These are phyloP conservation scores for Pseudoips prasinana DNA, from an alignment of 2,888 invertebrate species.

Conservation along the genomic window DNA sequence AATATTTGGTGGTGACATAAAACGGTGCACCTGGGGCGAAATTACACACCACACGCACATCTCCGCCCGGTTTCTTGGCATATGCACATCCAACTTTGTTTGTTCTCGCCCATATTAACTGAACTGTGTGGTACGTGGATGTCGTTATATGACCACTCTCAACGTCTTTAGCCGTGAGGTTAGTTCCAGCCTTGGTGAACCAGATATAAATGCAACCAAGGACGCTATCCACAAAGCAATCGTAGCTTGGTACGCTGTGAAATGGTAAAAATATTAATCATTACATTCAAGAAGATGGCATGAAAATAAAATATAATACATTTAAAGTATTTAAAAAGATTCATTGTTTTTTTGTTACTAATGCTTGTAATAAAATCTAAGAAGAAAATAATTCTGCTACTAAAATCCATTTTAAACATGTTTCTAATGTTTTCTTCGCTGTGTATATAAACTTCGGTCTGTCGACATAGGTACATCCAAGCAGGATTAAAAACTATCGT, in stretches of 20 bases:
- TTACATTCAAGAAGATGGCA: neutral
- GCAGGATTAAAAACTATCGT: no score
- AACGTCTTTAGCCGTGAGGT: constrained; percentile 50
- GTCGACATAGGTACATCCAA: no score
- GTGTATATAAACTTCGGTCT: no score
- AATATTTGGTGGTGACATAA: constrained; percentile 48
- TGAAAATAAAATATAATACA: no score
- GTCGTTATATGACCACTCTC: constrained; percentile 57
- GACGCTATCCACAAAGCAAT: constrained; percentile 60
- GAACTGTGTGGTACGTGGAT: constrained; percentile 55
- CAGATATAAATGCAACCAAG: constrained; percentile 67
- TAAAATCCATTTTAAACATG: no score
- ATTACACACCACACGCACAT: constrained; percentile 64
- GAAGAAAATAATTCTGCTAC: no score
- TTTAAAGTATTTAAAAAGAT: no score
- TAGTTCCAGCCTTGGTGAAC: constrained; percentile 56
- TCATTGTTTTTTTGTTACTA: no score
- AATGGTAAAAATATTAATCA: constrained; percentile 1
- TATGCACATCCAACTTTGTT: constrained; percentile 69
- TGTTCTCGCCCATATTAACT: constrained; percentile 67
- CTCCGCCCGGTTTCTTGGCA: constrained; percentile 45
- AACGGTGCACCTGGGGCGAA: constrained; percentile 70
- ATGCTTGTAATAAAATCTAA: no score
- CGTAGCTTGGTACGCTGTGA: constrained; percentile 56
- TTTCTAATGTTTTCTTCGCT: no score